Conservation (phyloP, 2,113 vertebrate species). For the Osmerus eperlanus region DNA sequence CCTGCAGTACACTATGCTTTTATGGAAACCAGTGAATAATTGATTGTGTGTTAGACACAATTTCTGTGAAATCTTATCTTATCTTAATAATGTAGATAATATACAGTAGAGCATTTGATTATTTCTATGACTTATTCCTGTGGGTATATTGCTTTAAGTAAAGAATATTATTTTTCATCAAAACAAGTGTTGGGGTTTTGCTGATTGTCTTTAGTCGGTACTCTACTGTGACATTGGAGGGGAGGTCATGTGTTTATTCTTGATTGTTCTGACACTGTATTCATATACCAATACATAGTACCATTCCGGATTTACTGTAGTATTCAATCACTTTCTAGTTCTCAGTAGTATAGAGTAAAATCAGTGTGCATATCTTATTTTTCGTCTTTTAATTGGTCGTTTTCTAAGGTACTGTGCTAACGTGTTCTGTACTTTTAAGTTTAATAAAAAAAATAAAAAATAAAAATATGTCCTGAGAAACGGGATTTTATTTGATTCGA, state of each 20-base stretch:
- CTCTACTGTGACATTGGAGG: constrained; percentile 10
- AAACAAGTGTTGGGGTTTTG: constrained; percentile 1
- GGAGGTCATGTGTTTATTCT: background rate
- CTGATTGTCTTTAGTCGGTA: constrained; percentile 5
- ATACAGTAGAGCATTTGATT: background rate
- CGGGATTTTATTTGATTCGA: background rate
- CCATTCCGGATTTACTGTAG: constrained; percentile 58
- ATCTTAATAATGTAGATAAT: background rate
- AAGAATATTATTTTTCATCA: constrained; percentile 5
- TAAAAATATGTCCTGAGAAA: constrained; percentile 1
- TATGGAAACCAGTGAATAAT: constrained; percentile 38
- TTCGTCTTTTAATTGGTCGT: constrained; percentile 26
- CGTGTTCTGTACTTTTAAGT: constrained; percentile 41
- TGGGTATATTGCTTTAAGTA: background rate
- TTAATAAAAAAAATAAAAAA: constrained; percentile 48
- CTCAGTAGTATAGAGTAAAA: constrained; percentile 22
- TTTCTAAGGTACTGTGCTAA: constrained; percentile 52
- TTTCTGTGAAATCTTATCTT: constrained; percentile 55
- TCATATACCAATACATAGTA: constrained; percentile 34
- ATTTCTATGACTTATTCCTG: background rate
- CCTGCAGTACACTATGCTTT: constrained; percentile 46
- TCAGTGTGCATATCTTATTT: constrained; percentile 21
- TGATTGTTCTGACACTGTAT: constrained; percentile 63
- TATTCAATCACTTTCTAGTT: constrained; percentile 37
- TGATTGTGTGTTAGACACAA: constrained; percentile 45